A percentile compares a stretch with the other conserved stretches of the same genome.
These are phyloP conservation scores for Tenthredo amoena DNA, from an alignment of 2,888 invertebrate genomes.

Conservation along the genomic window DNA sequence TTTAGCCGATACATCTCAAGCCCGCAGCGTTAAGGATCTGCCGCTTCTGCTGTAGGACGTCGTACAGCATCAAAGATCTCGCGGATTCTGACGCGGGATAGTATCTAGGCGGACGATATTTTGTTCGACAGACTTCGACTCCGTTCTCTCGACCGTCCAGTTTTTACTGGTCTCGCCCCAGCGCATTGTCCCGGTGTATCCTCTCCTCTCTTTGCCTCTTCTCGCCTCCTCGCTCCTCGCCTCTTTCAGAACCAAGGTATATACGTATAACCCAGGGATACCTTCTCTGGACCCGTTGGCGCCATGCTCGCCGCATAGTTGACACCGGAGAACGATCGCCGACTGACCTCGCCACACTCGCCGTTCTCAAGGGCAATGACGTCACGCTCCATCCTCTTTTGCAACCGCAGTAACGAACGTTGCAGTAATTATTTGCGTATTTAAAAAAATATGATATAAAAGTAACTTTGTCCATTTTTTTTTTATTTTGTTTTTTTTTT, in stretches of 20 bases:
- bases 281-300: slow-evolving; percentile 32
- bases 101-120: slow-evolving; percentile 2
- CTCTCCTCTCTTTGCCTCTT: neutral
- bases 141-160: slow-evolving; percentile 10
- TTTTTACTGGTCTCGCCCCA: slow-evolving; percentile 45
- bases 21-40: neutral
- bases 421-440: neutral
- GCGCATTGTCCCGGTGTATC: slow-evolving; percentile 34
- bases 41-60: neutral
- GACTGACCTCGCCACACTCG: slow-evolving; percentile 28
- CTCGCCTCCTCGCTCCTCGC: neutral
- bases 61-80: neutral
- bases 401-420: neutral
- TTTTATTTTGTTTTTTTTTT: neutral
- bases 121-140: neutral
- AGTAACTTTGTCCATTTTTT: too few relatives aligned
- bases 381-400: neutral
- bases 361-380: slow-evolving; percentile 40
- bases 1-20: slow-evolving; percentile 17
- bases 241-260: neutral
- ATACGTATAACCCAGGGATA: neutral
- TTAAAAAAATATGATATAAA: too few relatives aligned
- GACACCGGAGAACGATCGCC: slow-evolving; percentile 32
- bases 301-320: slow-evolving; percentile 39
- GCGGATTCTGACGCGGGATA: neutral